Base-by-base conservation (phyloP, 2,888 invertebrate genomes). In the Tetanocera ferruginea region DNA sequence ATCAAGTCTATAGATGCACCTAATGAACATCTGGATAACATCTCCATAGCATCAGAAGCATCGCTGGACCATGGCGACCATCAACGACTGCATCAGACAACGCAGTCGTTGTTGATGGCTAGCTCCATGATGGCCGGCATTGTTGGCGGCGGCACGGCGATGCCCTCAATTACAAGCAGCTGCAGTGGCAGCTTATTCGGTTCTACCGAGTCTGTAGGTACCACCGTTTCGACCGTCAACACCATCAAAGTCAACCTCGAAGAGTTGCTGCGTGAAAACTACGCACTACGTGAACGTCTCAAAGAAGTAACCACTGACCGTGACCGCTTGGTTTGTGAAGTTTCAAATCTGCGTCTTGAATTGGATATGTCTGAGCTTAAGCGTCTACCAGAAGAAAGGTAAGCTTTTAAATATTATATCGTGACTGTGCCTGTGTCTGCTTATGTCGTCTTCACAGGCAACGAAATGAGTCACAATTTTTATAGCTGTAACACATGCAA, bases 361-460 rank as follows among this genome's bases (percentile, higher is more conserved):
- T 82, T 90, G 83, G 89, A 90, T 82, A 90, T 90, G 89, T 86
- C 86, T 23, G 90, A 89, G 83, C 83, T 90, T 14, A 90, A 90
- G 78, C 84, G 89, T 19, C 79, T 90, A 79, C 89, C 89, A 5
- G 88, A 88, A 78, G 89, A 89, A 83, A 87, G 87, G 90, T 90
- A 79, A 88, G 88, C 86, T 34, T 55, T n/a, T 3, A 25, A 70
- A 9, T 69, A 57, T 23, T 57, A 43, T 14, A 43, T 11, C 43
- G 67, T 23, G 17, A 3, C 11, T 64, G 5, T 31, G 31, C 4
- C n/a, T 25, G 31, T 31, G 17, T 23, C 28, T 31, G 17, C 11
- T 64, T 64, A 64, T 31, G 17, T 31, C 6, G 8, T 31, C 8
- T 52, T 70, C 64, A 28, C 64, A 64, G 64, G 31, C 64, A 23